phyloP scores from a whole-genome alignment of 1,140 invertebrate species.

The Halictus rubicundus region DNA sequence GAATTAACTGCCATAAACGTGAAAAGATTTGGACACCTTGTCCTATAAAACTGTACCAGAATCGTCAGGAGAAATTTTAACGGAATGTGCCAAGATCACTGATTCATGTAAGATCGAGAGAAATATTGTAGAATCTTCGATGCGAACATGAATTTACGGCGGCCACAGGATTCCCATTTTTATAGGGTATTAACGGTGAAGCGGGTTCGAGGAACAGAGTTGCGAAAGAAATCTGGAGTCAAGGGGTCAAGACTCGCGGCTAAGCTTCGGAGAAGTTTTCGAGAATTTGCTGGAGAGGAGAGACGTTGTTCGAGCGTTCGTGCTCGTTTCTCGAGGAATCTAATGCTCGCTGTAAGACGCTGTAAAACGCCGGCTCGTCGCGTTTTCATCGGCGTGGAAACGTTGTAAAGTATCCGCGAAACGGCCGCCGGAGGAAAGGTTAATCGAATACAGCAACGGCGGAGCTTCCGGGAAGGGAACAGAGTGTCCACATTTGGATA shows the following conservation, averaged over 20 bases:
- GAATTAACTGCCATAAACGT: too few species aligned
- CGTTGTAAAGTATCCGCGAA: slow-evolving; percentile 8
- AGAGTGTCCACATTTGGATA: not conserved
- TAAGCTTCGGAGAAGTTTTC: not conserved
- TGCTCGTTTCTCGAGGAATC: not conserved
- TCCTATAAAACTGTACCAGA: too few species aligned
- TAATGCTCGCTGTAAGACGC: not conserved
- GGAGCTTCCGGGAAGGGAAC: not conserved
- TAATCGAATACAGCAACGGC: not conserved
- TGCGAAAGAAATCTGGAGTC: too few species aligned
- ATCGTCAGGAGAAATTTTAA: too few species aligned
- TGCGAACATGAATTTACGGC: too few species aligned
- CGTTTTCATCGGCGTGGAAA: not conserved
- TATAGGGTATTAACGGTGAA: too few species aligned
- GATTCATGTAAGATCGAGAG: too few species aligned
- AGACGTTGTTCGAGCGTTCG: not conserved
- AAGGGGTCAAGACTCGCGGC: not conserved
- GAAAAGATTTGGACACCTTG: too few species aligned
- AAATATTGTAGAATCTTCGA: too few species aligned
- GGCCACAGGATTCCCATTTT: too few species aligned
- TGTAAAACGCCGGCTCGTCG: not conserved
- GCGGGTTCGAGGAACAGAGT: too few species aligned
- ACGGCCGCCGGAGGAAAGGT: not conserved
- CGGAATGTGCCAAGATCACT: too few species aligned
- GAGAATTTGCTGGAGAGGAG: not conserved